Conservation (phyloP, 23 tunicate genomes). For the Phallusia fumigata region DNA sequence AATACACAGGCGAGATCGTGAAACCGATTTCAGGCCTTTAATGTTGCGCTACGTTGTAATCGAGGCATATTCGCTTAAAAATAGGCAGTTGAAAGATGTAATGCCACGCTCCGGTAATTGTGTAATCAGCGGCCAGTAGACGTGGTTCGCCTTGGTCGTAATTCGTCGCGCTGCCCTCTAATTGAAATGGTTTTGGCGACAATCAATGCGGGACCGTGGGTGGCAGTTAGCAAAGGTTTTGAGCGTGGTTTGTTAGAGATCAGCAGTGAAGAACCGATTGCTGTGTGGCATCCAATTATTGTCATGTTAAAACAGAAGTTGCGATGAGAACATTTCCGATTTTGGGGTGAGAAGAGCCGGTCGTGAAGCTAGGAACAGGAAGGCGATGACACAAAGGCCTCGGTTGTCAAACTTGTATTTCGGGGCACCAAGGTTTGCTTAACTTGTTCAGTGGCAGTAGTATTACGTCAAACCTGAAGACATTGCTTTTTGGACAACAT, state of each 20-base stretch:
- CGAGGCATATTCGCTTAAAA: background rate
- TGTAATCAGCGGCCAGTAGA: background rate
- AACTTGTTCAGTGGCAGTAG: too few species aligned
- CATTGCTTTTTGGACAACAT: too few species aligned
- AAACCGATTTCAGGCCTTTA: background rate
- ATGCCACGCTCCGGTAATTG: conserved; percentile 1
- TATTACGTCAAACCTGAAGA: too few species aligned
- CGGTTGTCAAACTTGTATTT: too few species aligned
- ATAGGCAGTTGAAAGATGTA: background rate
- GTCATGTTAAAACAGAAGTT: too few species aligned
- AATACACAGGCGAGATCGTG: too few species aligned
- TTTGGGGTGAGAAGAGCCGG: too few species aligned
- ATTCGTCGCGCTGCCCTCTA: background rate
- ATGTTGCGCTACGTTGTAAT: background rate
- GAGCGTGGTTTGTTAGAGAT: background rate
- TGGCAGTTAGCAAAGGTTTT: background rate
- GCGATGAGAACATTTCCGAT: too few species aligned
- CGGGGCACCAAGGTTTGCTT: too few species aligned
- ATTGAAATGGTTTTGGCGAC: background rate
- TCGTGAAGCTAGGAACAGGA: too few species aligned
- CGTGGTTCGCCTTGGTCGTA: background rate
- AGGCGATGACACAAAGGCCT: too few species aligned
- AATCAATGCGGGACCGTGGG: background rate
- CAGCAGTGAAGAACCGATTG: background rate
- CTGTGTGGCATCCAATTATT: too few species aligned